These are phyloP conservation scores for Sphaeridia pumilis DNA, from an alignment of 2,888 invertebrate species.

Conservation along the genomic window DNA sequence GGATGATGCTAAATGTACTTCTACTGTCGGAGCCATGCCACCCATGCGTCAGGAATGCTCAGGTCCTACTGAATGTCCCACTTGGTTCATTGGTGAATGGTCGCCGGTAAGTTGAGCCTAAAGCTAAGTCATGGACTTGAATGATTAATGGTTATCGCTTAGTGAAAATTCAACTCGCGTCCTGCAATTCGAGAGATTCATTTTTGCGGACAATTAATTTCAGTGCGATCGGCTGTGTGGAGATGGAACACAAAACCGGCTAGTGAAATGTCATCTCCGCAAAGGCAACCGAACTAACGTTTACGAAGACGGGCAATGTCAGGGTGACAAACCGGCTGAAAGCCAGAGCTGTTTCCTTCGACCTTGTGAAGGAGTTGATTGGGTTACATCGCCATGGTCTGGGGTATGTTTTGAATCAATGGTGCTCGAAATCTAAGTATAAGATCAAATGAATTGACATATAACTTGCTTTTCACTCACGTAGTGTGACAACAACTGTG, in stretches of 20 bases:
- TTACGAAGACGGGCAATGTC: conserved; percentile 51
- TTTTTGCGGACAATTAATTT: conserved; percentile 11
- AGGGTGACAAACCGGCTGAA: conserved; percentile 55
- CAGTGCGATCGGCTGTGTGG: conserved; percentile 87
- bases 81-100: conserved; percentile 83
- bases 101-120: conserved; percentile 58
- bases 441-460: no score
- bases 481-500: conserved; percentile 70
- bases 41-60: conserved; percentile 60
- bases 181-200: no score
- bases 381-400: conserved; percentile 76
- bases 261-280: conserved; percentile 58
- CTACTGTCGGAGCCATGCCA: no score
- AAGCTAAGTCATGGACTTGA: background rate
- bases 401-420: conserved; percentile 74
- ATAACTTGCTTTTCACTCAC: background rate
- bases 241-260: conserved; percentile 66
- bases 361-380: conserved; percentile 84
- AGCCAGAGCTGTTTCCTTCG: conserved; percentile 60
- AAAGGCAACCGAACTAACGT: conserved; percentile 43
- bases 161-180: no score
- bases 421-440: no score
- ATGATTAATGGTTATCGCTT: background rate
- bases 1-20: no score
- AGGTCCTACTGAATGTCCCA: conserved; percentile 63